These are phyloP conservation scores for Hydropsyche betteni DNA, from an alignment of 2,888 invertebrate genomes.

Conservation along the genomic window DNA sequence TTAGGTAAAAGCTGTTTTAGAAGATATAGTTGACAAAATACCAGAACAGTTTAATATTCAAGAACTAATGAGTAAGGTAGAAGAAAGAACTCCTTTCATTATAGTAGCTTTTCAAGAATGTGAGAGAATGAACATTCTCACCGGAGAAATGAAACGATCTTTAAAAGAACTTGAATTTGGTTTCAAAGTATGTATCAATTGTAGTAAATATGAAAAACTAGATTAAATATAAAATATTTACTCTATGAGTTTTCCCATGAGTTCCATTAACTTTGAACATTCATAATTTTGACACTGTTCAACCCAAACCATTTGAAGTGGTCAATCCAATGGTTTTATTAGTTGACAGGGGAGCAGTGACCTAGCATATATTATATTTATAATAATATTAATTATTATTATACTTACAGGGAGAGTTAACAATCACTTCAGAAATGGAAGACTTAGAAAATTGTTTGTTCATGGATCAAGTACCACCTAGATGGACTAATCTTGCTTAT, in stretches of 20 bases:
- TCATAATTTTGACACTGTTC: too few species aligned
- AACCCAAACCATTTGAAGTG: too few species aligned
- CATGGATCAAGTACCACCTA: constrained; percentile 87
- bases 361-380: too few species aligned
- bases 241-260: background rate
- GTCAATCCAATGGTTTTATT: too few species aligned
- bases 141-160: constrained; percentile 81
- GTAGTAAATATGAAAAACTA: background rate
- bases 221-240: constrained; percentile 29
- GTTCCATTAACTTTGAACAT: too few species aligned
- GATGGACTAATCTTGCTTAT: constrained; percentile 88
- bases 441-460: constrained; percentile 83
- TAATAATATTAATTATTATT: too few species aligned
- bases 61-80: constrained; percentile 86
- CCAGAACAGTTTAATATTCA: constrained; percentile 88
- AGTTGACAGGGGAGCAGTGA: too few species aligned
- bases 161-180: constrained; percentile 88
- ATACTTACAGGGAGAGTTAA: constrained; percentile 80
- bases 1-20: constrained; percentile 77
- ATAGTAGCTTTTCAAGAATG: constrained; percentile 94
- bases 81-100: constrained; percentile 89
- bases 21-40: constrained; percentile 88
- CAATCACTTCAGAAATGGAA: constrained; percentile 94
- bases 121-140: constrained; percentile 92
- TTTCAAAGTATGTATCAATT: constrained; percentile 71